Conservation (phyloP, 2,797 vertebrate genomes). For the Linurgus olivaceus region DNA sequence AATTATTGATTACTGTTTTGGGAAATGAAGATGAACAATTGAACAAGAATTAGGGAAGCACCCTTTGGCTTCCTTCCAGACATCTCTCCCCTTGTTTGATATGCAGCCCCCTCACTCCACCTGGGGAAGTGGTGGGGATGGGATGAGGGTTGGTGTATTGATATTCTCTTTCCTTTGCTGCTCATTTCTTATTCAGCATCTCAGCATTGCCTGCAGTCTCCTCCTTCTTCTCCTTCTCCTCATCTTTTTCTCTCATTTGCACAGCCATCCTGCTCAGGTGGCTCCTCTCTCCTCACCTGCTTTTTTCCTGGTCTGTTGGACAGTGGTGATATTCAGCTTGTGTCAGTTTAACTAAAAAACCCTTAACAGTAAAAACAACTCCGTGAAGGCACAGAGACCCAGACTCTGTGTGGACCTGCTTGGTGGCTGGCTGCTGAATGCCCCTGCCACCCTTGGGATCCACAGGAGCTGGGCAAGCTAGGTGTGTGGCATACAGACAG, state of each 20-base stretch:
- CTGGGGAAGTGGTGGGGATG: neutral
- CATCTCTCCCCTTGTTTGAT: neutral
- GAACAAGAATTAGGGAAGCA: neutral
- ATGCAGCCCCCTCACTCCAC: neutral
- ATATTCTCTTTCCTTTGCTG: neutral
- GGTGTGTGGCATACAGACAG: neutral
- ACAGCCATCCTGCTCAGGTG: rapidly evolving
- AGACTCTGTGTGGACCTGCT: neutral
- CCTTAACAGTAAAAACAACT: neutral
- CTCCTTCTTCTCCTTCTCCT: neutral
- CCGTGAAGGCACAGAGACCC: neutral
- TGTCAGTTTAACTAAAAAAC: neutral
- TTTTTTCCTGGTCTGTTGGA: neutral
- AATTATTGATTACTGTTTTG: rapidly evolving
- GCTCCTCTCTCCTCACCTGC: neutral
- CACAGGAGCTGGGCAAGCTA: neutral
- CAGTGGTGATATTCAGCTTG: neutral
- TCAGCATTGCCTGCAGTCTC: neutral
- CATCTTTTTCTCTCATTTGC: neutral
- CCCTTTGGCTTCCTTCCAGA: neutral
- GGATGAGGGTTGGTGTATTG: rapidly evolving
- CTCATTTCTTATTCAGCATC: rapidly evolving
- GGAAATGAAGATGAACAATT: neutral
- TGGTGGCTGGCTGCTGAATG: neutral
- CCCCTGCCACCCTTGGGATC: neutral